Evolutionary conservation across 2,888 invertebrate species (phyloP).

Genomic region (Cosmia pyralina): DNA sequence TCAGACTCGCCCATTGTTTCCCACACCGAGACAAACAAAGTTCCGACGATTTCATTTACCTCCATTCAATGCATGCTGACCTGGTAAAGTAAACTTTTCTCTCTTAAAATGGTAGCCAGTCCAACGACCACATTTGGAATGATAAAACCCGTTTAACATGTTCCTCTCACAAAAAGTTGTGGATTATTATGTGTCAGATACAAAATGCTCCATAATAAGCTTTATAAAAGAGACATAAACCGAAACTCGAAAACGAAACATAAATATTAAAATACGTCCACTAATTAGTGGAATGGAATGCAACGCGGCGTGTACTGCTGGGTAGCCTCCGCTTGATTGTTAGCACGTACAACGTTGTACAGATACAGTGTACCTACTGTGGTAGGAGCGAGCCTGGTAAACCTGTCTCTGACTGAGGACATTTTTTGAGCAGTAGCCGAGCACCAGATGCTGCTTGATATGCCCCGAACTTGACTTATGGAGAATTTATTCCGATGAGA

Average conservation of each 20-base stretch:
- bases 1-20: constrained; percentile 79
- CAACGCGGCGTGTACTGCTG: constrained; percentile 59
- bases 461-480: constrained; percentile 50
- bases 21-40: constrained; percentile 76
- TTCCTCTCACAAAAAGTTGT: constrained; percentile 51
- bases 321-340: constrained; percentile 68
- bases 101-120: constrained; percentile 66
- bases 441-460: constrained; percentile 61
- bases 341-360: constrained; percentile 62
- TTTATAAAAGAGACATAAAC: constrained; percentile 70
- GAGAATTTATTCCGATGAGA: constrained; percentile 58
- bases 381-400: constrained; percentile 63
- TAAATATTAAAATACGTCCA: constrained; percentile 68
- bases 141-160: constrained; percentile 63
- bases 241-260: constrained; percentile 65
- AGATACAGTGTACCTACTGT: constrained; percentile 21
- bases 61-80: constrained; percentile 67
- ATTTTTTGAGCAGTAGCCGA: constrained; percentile 64
- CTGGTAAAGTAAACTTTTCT: constrained; percentile 65
- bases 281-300: constrained; percentile 73
- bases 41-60: constrained; percentile 79
- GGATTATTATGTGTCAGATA: constrained; percentile 61
- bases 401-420: constrained; percentile 67
- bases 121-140: constrained; percentile 54
- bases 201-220: constrained; percentile 64